These are phyloP conservation scores for Cetonia aurata DNA, from an alignment of 2,888 invertebrate species.

Conservation along the genomic window DNA sequence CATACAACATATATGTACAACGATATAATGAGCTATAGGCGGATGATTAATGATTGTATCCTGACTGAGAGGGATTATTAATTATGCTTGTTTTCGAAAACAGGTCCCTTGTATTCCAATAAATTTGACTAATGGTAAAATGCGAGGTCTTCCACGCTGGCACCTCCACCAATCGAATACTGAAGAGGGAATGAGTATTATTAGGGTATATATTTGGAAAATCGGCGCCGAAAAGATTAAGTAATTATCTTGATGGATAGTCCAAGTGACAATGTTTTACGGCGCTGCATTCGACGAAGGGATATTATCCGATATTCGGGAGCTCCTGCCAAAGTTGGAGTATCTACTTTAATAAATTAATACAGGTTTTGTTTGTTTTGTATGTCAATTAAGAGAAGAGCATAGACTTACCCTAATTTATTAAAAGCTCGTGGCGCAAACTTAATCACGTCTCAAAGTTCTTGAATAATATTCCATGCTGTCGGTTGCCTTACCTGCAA, in stretches of 20 bases:
- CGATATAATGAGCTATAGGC: conserved; percentile 28
- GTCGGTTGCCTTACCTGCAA: conserved; percentile 19
- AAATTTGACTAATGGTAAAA: conserved; percentile 37
- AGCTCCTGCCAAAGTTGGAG: conserved; percentile 20
- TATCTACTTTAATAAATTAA: conserved; percentile 24
- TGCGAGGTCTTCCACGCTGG: conserved; percentile 14
- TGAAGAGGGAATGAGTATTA: conserved; percentile 25
- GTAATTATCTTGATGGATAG: conserved; percentile 35
- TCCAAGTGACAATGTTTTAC: conserved; percentile 28
- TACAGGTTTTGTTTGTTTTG: conserved; percentile 21
- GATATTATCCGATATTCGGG: conserved; percentile 26
- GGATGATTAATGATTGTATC: conserved; percentile 33
- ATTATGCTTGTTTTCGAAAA: conserved; percentile 33
- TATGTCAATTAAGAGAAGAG: conserved; percentile 6
- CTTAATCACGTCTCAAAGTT: conserved; percentile 10
- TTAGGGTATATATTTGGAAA: conserved; percentile 30
- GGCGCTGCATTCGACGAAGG: background rate
- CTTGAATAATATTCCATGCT: background rate
- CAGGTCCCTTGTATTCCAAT: conserved; percentile 16
- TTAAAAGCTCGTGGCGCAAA: background rate
- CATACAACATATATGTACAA: background rate
- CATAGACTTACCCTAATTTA: conserved; percentile 19
- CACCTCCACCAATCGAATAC: background rate
- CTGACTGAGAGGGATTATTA: conserved; percentile 34
- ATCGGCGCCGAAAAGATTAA: conserved; percentile 27